Percentiles rank a stretch among this genome's conserved stretches.
phyloP scores from a whole-genome alignment of 2,888 invertebrate species.

The Euphydryas editha region DNA sequence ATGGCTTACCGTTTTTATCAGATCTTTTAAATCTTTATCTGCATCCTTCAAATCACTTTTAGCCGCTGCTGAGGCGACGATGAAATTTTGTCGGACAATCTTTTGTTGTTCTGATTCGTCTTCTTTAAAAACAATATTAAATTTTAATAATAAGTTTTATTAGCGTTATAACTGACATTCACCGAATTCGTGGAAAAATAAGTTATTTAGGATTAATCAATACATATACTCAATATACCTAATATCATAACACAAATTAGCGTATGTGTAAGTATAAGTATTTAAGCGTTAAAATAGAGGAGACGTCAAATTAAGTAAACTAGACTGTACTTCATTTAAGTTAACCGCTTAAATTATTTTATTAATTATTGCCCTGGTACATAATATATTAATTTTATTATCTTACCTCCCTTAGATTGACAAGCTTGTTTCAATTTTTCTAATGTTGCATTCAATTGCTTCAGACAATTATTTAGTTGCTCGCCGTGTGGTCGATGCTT shows the following conservation, averaged over 20 bases:
- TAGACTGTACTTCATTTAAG: no score
- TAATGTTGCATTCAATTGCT: constrained; percentile 23
- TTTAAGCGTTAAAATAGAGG: no score
- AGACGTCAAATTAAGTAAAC: no score
- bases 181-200: no score
- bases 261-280: no score
- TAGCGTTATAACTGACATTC: no score
- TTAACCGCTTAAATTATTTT: no score
- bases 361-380: no score
- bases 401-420: constrained; percentile 14
- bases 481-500: constrained; percentile 7
- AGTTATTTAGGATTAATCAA: no score
- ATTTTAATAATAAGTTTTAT: no score
- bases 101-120: constrained; percentile 35
- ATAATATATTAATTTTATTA: background rate
- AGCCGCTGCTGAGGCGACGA: constrained; percentile 42
- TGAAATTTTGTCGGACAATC: constrained; percentile 46
- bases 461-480: constrained; percentile 22
- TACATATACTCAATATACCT: no score
- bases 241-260: no score
- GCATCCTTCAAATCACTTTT: constrained; percentile 47
- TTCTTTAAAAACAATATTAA: background rate
- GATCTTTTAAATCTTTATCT: constrained; percentile 46
- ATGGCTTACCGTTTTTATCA: constrained; percentile 7
- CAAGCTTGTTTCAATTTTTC: constrained; percentile 29